Base-by-base conservation (phyloP, 2,888 invertebrate genomes). In the Elmis aenea region DNA sequence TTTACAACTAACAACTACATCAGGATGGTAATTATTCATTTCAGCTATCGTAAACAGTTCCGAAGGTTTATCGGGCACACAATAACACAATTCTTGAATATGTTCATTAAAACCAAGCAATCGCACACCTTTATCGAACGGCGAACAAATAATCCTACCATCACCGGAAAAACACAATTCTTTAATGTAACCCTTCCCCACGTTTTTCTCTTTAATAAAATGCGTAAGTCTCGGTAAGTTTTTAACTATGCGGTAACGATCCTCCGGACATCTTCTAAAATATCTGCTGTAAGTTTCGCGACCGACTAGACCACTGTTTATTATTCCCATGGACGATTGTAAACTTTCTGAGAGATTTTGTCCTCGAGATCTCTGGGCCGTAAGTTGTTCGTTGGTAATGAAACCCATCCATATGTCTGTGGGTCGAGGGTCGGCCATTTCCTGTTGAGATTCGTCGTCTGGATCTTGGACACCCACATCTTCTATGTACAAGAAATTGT, bases 121-220 rank as follows among this genome's bases (percentile, higher is more conserved):
- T n/a, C 94, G 73, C 42, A 93, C 79, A 15, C 94, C 93, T 56
- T 79, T 82, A 0, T 83, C 87, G 64, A 83, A 92, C 0, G 95
- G 94, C 0, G 93, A 94, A 59, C 90, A 90, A 14, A 95, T 83
- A 5, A 94, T 69, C 29, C 93, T 76, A 0, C 95, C 95, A 62
- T 94, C 93, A 1, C 86, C 74, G 1, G 92, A 92, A 66, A 90
- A 94, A 55, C 89, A 88, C 26, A 91, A 71, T 61, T 94, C 95
- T 69, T 95, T 95, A 35, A 95, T 94, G 54, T 87, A 92, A 0
- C 92, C 93, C 47, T 84, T 84, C 1, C 90, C 93, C 8, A 86
- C 85, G 59, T 89, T 92, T 0, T 88, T 84, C 62, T 95, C 94
- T 56, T 88, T 81, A 5, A 82, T 75, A 57, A 79, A 93, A 66